Percentiles rank a stretch among this genome's conserved stretches.
Conservation (phyloP, 2,113 vertebrate species). For the Austrofundulus limnaeus region DNA sequence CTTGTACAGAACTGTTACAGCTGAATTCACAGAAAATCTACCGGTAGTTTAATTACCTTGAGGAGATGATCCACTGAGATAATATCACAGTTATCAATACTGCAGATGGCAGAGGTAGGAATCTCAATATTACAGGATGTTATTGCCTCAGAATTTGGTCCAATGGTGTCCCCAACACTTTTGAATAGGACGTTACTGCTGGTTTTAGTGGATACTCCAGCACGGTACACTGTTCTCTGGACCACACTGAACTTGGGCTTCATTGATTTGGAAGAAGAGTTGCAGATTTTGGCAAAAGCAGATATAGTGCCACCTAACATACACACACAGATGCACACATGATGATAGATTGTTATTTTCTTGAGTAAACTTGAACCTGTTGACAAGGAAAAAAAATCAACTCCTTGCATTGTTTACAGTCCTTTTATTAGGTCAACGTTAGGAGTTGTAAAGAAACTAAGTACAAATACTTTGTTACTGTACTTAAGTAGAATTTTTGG, state of each 20-base stretch:
- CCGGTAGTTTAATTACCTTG: slow-evolving; percentile 54
- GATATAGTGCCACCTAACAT: slow-evolving; percentile 63
- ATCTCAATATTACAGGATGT: slow-evolving; percentile 48
- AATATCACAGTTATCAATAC: slow-evolving; percentile 59
- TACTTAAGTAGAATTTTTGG: too few species aligned
- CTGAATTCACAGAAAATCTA: too few species aligned
- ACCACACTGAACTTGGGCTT: slow-evolving; percentile 59
- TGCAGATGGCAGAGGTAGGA: slow-evolving; percentile 31
- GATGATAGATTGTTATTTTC: not conserved
- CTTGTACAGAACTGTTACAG: too few species aligned
- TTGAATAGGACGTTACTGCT: slow-evolving; percentile 16
- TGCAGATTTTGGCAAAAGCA: slow-evolving; percentile 51
- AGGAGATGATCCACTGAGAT: slow-evolving; percentile 61
- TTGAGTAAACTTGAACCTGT: not conserved
- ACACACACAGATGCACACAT: not conserved
- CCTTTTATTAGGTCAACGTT: not conserved
- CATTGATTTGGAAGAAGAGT: slow-evolving; percentile 60
- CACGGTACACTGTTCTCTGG: slow-evolving; percentile 47
- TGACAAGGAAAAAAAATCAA: not conserved
- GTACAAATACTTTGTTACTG: too few species aligned
- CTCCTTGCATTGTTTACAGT: not conserved
- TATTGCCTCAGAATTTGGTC: slow-evolving; percentile 28
- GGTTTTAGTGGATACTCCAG: not conserved
- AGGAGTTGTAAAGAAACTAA: too few species aligned
- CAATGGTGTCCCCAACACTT: slow-evolving; percentile 39